Evolutionary conservation across 1,140 invertebrate genomes (phyloP).

Genomic region (Drosophila mauritiana): DNA sequence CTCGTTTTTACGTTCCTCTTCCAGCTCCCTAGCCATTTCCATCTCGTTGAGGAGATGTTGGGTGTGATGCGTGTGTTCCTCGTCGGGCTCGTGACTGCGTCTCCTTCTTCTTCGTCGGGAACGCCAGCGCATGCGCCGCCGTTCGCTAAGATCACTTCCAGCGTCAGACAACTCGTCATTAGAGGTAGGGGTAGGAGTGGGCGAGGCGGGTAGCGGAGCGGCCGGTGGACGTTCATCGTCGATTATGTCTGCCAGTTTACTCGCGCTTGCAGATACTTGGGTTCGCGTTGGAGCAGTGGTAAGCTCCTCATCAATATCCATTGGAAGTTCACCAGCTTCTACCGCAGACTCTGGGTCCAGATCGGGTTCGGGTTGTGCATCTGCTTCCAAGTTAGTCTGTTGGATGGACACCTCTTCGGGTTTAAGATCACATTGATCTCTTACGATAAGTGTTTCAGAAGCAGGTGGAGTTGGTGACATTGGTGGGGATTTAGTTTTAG

Average conservation of each 20-base stretch:
- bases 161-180: slow-evolving; percentile 62
- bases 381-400: background rate
- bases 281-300: slow-evolving; percentile 77
- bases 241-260: slow-evolving; percentile 64
- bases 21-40: slow-evolving; percentile 72
- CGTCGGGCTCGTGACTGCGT: slow-evolving; percentile 58
- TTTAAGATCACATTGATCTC: slow-evolving; percentile 9
- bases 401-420: slow-evolving; percentile 1
- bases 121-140: slow-evolving; percentile 55
- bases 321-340: slow-evolving; percentile 73
- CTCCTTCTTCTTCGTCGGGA: slow-evolving; percentile 48
- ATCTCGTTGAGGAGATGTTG: slow-evolving; percentile 79
- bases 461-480: slow-evolving; percentile 13
- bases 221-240: slow-evolving; percentile 78
- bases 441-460: background rate
- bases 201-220: slow-evolving; percentile 75
- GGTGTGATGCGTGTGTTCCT: slow-evolving; percentile 79
- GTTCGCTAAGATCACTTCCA: slow-evolving; percentile 49
- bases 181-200: slow-evolving; percentile 67
- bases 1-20: slow-evolving; percentile 79
- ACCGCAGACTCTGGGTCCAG: slow-evolving; percentile 12
- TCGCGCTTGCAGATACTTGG: slow-evolving; percentile 60
- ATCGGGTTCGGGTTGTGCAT: slow-evolving; percentile 8
- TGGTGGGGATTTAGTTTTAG: slow-evolving; percentile 1
- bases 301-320: slow-evolving; percentile 81